Percentiles rank a stretch among this genome's conserved stretches.
phyloP scores from a whole-genome alignment of 2,797 vertebrate genomes.

The Melanotaenia boesemani region DNA sequence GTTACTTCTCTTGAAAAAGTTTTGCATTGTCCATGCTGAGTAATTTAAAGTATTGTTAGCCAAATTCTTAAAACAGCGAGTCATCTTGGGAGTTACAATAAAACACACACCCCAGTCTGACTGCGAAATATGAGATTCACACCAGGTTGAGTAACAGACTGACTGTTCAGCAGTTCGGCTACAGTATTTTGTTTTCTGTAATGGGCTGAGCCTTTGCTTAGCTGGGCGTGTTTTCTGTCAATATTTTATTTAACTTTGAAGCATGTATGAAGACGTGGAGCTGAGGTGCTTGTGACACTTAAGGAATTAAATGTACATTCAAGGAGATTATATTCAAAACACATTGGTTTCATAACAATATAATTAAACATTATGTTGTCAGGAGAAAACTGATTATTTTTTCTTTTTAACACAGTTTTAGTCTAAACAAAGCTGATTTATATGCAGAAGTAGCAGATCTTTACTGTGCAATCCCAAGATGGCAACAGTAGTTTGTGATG shows the following conservation, averaged over 20 bases:
- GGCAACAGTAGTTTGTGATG: background rate
- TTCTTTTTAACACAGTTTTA: background rate
- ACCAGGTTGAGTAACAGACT: slow-evolving; percentile 34
- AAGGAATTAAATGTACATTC: background rate
- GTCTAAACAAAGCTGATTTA: background rate
- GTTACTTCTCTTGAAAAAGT: background rate
- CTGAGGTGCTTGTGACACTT: background rate
- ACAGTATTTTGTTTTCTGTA: slow-evolving; percentile 28
- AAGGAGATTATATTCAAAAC: background rate
- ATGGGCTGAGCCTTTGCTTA: slow-evolving; percentile 11
- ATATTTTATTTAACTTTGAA: slow-evolving; percentile 47
- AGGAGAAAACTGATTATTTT: background rate
- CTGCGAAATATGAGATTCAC: slow-evolving; percentile 30
- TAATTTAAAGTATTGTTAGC: background rate
- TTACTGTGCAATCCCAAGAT: background rate
- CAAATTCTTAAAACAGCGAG: background rate
- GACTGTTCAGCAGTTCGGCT: background rate
- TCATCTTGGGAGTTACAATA: background rate
- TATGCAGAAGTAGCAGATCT: background rate
- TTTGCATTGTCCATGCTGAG: background rate
- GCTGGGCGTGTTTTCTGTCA: background rate
- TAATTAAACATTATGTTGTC: background rate
- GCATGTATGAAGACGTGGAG: slow-evolving; percentile 24
- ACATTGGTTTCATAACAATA: background rate
- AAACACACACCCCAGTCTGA: slow-evolving; percentile 16